These are phyloP conservation scores for Aegithalos caudatus DNA, from an alignment of 2,113 vertebrate genomes.

Conservation along the genomic window DNA sequence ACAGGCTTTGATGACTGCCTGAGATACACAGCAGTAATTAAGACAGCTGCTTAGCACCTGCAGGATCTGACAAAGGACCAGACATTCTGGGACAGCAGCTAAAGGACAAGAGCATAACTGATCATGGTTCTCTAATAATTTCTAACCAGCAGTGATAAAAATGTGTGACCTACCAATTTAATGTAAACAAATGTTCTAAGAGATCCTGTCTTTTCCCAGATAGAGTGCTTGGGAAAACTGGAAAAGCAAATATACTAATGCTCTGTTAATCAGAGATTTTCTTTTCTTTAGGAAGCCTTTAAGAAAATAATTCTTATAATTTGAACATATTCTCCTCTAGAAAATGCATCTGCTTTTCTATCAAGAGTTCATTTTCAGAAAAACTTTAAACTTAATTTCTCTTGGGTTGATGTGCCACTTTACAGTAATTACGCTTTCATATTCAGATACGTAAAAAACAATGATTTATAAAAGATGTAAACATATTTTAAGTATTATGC, in stretches of 20 bases:
- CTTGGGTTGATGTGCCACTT: not conserved
- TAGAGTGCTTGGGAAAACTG: not conserved
- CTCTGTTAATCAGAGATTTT: not conserved
- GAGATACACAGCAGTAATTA: not conserved
- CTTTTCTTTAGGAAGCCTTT: not conserved
- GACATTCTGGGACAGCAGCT: not conserved
- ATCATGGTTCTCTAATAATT: not conserved
- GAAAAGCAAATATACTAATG: slow-evolving; percentile 1
- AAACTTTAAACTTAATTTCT: not conserved
- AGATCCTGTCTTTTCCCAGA: not conserved
- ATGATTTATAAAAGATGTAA: not conserved
- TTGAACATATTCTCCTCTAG: not conserved
- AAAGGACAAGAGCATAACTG: not conserved
- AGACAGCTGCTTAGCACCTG: not conserved
- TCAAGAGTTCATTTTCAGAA: not conserved
- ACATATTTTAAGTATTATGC: not conserved
- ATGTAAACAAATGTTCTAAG: not conserved
- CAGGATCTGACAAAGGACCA: not conserved
- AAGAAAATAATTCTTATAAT: not conserved
- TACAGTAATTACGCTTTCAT: not conserved
- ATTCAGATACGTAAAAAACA: slow-evolving; percentile 23
- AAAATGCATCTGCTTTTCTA: not conserved
- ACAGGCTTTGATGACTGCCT: not conserved
- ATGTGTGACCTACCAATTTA: not conserved
- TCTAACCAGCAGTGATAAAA: not conserved